Evolutionary conservation across 1,140 invertebrate species (phyloP), one percentile per base, ranked within the genome.

Genomic region (Mactra quadrangularis): DNA sequence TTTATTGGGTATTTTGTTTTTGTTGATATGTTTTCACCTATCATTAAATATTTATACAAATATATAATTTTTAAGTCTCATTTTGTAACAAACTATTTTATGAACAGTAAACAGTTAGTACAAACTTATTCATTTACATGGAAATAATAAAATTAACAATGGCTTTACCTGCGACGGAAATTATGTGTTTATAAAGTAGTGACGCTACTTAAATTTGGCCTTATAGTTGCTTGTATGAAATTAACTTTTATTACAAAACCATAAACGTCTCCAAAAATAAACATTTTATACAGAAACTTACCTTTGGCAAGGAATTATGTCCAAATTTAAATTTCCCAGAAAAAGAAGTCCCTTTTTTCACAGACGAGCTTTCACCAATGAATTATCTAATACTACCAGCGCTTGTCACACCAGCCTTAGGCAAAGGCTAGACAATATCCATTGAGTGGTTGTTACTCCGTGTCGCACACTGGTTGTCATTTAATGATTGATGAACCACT

Each of bases 281-380:
- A 27, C 9, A 27, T 25, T 25, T 3, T 25, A 27, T 22, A 25
- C n/a, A 4, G n/a, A 15, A 29, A 27, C 41, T 27, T 17, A 68
- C 64, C 64, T 68, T 68, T 50, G 38, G 64, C 64, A 27, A 47
- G 64, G 64, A 68, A 68, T 68, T 50, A 68, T 64, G 31, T 41
- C 64, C 45, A 31, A 64, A 47, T 13, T 27, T 27, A 47, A 68
- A 50, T 22, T 50, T 33, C 64, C 41, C 13, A 27, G 25, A 1
- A 38, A 47, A 27, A 47, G 11, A 19, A 3, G 6, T 22, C 29
- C 29, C 19, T 25, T 19, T 31, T 68, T 38, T 50, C 22, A 68
- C 45, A 19, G 22, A 13, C 47, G 41, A 38, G 38, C n/a, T 11
- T 29, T 27, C 64, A 27, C 17, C 45, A 31, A 38, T 27, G 13